These are phyloP conservation scores for Eurois occulta DNA, from an alignment of 2,888 invertebrate species.

Conservation along the genomic window DNA sequence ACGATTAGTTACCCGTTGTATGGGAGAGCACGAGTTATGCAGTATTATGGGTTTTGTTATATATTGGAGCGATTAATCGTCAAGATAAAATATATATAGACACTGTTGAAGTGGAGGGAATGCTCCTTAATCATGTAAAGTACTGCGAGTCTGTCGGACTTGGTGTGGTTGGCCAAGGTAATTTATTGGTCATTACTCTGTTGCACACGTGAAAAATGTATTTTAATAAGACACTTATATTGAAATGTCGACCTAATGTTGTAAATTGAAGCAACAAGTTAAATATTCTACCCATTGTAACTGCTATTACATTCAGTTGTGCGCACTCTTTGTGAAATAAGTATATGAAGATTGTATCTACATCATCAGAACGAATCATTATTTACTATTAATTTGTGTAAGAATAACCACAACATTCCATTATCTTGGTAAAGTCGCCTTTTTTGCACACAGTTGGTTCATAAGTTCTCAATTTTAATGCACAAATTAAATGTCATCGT, in stretches of 20 bases:
- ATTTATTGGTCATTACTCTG: neutral
- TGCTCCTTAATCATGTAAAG: neutral
- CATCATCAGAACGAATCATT: conserved; percentile 44
- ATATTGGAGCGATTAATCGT: neutral
- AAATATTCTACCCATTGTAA: conserved; percentile 21
- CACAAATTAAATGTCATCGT: conserved; percentile 49
- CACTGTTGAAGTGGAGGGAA: neutral
- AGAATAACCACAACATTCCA: conserved; percentile 50
- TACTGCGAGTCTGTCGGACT: neutral
- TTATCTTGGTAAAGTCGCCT: conserved; percentile 36
- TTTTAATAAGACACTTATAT: neutral
- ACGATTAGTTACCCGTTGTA: conserved; percentile 32
- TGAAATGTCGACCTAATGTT: conserved; percentile 21
- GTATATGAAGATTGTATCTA: conserved; percentile 46
- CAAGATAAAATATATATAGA: neutral
- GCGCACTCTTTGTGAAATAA: conserved; percentile 49
- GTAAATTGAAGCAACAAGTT: conserved; percentile 35
- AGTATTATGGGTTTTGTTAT: conserved; percentile 8
- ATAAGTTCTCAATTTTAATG: conserved; percentile 45
- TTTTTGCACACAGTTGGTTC: conserved; percentile 52
- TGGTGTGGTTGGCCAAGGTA: neutral
- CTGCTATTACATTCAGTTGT: conserved; percentile 30
- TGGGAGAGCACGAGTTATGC: conserved; percentile 9
- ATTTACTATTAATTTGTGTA: conserved; percentile 40
- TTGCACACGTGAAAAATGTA: neutral